These are phyloP conservation scores for Aleiodes sp. DNA, from an alignment of 1,140 invertebrate genomes.

Conservation along the genomic window DNA sequence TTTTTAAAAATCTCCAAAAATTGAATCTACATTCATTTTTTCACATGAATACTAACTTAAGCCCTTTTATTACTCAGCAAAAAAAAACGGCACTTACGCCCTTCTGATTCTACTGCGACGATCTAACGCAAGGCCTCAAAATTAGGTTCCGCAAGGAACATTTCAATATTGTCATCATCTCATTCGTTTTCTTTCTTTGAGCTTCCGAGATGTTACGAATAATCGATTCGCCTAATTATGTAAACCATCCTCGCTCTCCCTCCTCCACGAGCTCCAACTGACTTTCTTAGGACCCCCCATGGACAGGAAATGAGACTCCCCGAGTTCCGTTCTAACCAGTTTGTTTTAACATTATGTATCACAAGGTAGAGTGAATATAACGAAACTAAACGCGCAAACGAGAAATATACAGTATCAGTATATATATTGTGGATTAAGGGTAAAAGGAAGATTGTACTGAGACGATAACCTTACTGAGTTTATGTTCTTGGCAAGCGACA, in stretches of 20 bases:
- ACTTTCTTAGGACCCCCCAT: slow-evolving; percentile 59
- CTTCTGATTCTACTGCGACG: too few species aligned
- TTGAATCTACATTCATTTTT: too few species aligned
- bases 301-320: slow-evolving; percentile 66
- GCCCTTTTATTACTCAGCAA: too few species aligned
- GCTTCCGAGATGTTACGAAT: slow-evolving; percentile 8
- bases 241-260: slow-evolving; percentile 46
- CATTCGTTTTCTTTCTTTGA: not conserved
- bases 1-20: too few species aligned
- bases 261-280: not conserved
- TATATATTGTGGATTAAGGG: slow-evolving; percentile 30
- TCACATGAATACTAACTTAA: too few species aligned
- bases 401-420: slow-evolving; percentile 22
- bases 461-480: slow-evolving; percentile 61
- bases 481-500: slow-evolving; percentile 57
- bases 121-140: too few species aligned
- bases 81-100: too few species aligned
- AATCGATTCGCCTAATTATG: slow-evolving; percentile 55
- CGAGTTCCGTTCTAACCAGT: slow-evolving; percentile 45
- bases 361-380: slow-evolving; percentile 5
- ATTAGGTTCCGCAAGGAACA: too few species aligned
- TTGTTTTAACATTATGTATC: slow-evolving; percentile 3
- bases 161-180: too few species aligned
- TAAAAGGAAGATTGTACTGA: slow-evolving; percentile 50
- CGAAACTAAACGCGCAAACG: not conserved